phyloP scores from a whole-genome alignment of 2,113 vertebrate species.

The Poeciliopsis retropinna region DNA sequence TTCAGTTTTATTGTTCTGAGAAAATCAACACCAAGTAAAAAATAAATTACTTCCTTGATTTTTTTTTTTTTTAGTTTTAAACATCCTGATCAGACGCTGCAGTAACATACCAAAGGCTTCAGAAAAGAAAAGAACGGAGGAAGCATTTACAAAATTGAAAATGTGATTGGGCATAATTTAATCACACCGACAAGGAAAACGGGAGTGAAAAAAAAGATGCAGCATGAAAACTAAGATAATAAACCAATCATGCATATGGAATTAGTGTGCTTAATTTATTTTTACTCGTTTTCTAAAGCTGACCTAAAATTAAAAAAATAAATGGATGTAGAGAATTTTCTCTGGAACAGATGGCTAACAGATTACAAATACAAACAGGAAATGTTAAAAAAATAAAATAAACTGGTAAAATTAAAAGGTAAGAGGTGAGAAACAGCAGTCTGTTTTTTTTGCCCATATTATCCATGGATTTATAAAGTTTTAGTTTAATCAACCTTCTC shows the following conservation, averaged over 20 bases:
- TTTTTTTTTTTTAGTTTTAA: neutral
- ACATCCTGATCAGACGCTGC: conserved; percentile 26
- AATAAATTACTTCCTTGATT: conserved; percentile 68
- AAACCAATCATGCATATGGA: neutral
- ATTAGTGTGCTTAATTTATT: neutral
- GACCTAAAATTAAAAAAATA: neutral
- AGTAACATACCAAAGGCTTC: conserved; percentile 16
- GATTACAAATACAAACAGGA: neutral
- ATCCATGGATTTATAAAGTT: neutral
- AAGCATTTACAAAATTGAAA: neutral
- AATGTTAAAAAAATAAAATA: neutral
- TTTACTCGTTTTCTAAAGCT: neutral
- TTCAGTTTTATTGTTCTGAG: conserved; percentile 71
- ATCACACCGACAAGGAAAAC: neutral
- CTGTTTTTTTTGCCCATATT: neutral
- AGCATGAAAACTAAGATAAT: neutral
- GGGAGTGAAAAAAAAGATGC: neutral
- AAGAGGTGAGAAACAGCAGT: fast-evolving
- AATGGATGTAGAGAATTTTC: neutral
- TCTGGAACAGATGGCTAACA: neutral
- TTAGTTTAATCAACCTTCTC: conserved; percentile 10
- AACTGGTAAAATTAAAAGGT: neutral
- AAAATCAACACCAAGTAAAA: conserved; percentile 67
- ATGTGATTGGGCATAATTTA: neutral
- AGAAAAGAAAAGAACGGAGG: conserved; percentile 4